These are phyloP conservation scores for Trichonephila clavipes DNA, from an alignment of 1,140 invertebrate species.

Conservation along the genomic window DNA sequence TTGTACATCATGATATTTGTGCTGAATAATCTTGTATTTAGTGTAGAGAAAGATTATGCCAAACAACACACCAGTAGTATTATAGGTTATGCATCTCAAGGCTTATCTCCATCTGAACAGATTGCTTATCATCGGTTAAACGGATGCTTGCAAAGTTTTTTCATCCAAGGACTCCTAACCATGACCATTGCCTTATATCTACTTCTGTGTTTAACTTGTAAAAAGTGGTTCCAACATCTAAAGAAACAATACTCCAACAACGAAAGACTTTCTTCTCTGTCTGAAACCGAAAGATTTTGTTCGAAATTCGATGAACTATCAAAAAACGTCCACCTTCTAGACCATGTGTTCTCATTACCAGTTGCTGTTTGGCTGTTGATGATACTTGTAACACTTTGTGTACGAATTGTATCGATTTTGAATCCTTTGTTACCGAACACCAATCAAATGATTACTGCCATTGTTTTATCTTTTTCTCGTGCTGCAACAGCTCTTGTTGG, in stretches of 20 bases:
- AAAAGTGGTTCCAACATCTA: slow-evolving; percentile 37
- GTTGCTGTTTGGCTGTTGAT: slow-evolving; percentile 61
- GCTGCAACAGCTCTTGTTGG: slow-evolving; percentile 18
- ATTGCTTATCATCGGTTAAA: neutral
- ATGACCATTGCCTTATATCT: slow-evolving; percentile 43
- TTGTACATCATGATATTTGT: neutral
- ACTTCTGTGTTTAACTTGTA: slow-evolving; percentile 27
- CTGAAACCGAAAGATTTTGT: neutral
- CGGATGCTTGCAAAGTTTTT: slow-evolving; percentile 37
- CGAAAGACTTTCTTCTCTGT: neutral
- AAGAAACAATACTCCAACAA: neutral
- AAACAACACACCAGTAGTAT: neutral
- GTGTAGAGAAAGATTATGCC: neutral
- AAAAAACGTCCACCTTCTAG: neutral
- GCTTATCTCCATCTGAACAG: neutral
- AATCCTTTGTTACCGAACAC: slow-evolving; percentile 43
- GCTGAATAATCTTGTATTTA: neutral
- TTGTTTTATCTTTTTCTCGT: slow-evolving; percentile 10
- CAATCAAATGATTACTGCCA: slow-evolving; percentile 27
- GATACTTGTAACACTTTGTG: slow-evolving; percentile 60
- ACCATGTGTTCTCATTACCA: slow-evolving; percentile 25
- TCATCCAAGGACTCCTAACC: slow-evolving; percentile 45
- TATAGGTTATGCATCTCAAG: neutral
- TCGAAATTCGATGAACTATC: slow-evolving; percentile 22
- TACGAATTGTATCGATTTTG: slow-evolving; percentile 58